Evolutionary conservation across 2,797 vertebrate species (phyloP).

Genomic region (Syndactyla subalaris): DNA sequence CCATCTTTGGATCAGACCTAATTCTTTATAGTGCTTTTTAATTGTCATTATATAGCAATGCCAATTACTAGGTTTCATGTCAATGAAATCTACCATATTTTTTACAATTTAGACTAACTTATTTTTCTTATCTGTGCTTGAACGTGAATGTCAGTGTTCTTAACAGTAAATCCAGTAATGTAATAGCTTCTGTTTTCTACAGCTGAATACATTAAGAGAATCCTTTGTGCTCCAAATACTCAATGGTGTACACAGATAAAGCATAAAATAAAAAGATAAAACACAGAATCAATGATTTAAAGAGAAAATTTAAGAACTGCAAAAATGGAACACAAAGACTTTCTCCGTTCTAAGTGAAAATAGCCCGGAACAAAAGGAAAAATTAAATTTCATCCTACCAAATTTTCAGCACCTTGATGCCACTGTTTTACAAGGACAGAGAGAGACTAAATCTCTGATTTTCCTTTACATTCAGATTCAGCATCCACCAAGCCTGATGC

Average conservation of each 20-base stretch:
- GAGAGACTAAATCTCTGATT: background rate
- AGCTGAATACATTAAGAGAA: background rate
- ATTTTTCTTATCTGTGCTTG: background rate
- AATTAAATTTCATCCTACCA: background rate
- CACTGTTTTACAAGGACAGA: background rate
- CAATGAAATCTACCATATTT: background rate
- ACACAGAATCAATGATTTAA: background rate
- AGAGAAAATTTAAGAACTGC: background rate
- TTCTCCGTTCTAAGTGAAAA: background rate
- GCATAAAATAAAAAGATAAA: background rate
- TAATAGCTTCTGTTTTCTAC: background rate
- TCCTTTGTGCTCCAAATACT: background rate
- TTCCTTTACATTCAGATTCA: background rate
- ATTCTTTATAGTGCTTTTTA: background rate
- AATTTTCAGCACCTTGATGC: background rate
- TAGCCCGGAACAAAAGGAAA: background rate
- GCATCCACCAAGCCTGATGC: background rate
- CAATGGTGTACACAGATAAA: background rate
- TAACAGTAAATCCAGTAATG: background rate
- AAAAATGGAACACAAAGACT: background rate
- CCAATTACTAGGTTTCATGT: background rate
- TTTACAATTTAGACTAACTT: slow-evolving; percentile 23
- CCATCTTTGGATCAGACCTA: background rate
- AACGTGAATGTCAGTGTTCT: background rate
- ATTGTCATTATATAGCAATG: background rate